phyloP scores from a whole-genome alignment of 1,140 invertebrate species.

The Neodiprion pinetum region DNA sequence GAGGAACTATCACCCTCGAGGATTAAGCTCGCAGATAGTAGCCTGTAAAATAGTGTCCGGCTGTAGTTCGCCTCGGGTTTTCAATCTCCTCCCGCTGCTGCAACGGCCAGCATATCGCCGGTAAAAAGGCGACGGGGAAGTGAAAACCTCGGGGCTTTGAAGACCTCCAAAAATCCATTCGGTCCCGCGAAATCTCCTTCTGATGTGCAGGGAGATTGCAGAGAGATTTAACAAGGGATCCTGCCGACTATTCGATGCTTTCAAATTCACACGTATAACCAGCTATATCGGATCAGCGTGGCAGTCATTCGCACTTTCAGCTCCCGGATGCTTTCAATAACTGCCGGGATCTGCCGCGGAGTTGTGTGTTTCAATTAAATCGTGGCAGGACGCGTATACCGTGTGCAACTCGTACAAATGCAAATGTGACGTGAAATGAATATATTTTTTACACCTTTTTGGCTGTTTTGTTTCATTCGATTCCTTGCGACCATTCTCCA shows the following conservation, averaged over 20 bases:
- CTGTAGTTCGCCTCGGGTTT: background rate
- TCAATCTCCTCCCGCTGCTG: background rate
- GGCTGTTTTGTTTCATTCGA: too few relatives aligned
- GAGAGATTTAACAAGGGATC: background rate
- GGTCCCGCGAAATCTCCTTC: background rate
- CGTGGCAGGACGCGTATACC: background rate
- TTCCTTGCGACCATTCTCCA: too few relatives aligned
- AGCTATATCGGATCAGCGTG: background rate
- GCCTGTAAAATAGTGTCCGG: background rate
- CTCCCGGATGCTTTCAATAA: background rate
- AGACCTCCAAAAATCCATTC: constrained; percentile 1
- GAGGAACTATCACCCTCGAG: too few relatives aligned
- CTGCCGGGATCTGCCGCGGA: background rate
- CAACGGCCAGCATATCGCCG: background rate
- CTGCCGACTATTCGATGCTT: background rate
- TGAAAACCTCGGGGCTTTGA: background rate
- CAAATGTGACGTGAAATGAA: too few relatives aligned
- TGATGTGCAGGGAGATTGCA: background rate
- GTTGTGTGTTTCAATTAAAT: background rate
- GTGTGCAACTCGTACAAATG: background rate
- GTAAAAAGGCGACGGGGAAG: background rate
- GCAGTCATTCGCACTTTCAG: background rate
- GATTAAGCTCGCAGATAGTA: background rate
- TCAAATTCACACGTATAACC: background rate
- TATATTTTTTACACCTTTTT: too few relatives aligned